Conservation (phyloP, 2,888 invertebrate species). For the Linnaemya tessellans region DNA sequence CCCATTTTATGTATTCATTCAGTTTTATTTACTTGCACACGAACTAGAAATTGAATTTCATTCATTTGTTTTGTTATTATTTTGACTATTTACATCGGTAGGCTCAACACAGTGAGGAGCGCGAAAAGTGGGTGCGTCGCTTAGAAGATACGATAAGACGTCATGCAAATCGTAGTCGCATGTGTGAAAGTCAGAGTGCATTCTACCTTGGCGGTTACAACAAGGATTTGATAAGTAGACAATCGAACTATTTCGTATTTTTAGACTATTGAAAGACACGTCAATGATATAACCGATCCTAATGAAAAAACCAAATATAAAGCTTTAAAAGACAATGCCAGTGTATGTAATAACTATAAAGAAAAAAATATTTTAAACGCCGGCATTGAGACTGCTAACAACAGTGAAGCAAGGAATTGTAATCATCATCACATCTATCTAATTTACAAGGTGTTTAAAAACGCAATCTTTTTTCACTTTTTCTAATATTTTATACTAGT, state of each 20-base stretch:
- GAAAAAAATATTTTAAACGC: not conserved
- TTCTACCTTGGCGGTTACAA: slow-evolving; percentile 83
- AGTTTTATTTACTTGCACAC: not conserved
- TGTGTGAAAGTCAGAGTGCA: slow-evolving; percentile 81
- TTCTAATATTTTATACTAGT: too few species aligned
- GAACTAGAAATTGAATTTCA: slow-evolving; percentile 35
- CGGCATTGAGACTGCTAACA: too few species aligned
- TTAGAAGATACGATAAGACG: slow-evolving; percentile 96
- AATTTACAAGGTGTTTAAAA: too few species aligned
- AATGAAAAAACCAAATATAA: slow-evolving; percentile 88
- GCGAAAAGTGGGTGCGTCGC: slow-evolving; percentile 97
- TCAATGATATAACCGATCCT: slow-evolving; percentile 86
- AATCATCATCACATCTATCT: too few species aligned
- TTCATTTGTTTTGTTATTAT: slow-evolving; percentile 16
- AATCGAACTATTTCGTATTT: slow-evolving; percentile 85
- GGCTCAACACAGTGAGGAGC: slow-evolving; percentile 96
- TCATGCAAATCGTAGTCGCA: slow-evolving; percentile 87
- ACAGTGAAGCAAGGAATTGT: too few species aligned
- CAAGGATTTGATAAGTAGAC: slow-evolving; percentile 83
- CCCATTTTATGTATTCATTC: not conserved
- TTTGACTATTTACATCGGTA: slow-evolving; percentile 84
- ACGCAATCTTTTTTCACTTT: too few species aligned
- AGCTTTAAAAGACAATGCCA: slow-evolving; percentile 89
- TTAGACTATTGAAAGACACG: slow-evolving; percentile 89
- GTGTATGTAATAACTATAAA: slow-evolving; percentile 85